Evolutionary conservation across 2,888 invertebrate genomes (phyloP).

Genomic region (Cantharis rustica): DNA sequence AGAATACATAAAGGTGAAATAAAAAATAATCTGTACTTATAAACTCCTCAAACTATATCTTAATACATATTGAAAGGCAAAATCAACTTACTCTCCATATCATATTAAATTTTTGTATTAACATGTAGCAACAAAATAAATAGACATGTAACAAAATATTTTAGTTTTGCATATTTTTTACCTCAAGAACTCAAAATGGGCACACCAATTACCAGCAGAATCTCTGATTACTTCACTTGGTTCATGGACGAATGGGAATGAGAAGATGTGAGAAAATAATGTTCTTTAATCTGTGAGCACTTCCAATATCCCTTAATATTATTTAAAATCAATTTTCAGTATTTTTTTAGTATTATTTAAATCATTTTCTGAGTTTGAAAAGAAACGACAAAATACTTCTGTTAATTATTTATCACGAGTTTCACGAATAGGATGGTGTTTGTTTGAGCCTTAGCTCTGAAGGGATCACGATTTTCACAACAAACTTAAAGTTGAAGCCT

Average conservation of each 20-base stretch:
- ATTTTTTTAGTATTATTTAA: too few species aligned
- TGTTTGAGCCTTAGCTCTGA: neutral
- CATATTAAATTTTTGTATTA: constrained; percentile 29
- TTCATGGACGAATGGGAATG: too few species aligned
- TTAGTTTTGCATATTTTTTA: neutral
- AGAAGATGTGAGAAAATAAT: too few species aligned
- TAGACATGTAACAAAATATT: constrained; percentile 3
- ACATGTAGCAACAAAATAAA: constrained; percentile 24
- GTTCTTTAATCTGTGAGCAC: too few species aligned
- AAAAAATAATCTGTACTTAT: constrained; percentile 9
- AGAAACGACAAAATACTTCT: too few species aligned
- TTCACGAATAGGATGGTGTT: neutral
- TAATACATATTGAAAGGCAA: constrained; percentile 14
- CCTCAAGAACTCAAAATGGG: neutral
- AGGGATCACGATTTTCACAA: neutral
- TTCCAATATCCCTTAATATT: too few species aligned
- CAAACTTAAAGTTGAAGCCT: neutral
- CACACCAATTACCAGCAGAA: too few species aligned
- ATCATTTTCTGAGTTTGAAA: too few species aligned
- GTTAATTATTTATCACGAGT: neutral
- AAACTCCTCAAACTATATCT: constrained; percentile 5
- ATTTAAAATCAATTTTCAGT: too few species aligned
- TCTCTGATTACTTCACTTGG: too few species aligned
- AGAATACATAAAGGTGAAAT: neutral
- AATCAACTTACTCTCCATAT: constrained; percentile 23